Conservation (phyloP, 2,797 vertebrate genomes). For the Macropus fuliginosus region DNA sequence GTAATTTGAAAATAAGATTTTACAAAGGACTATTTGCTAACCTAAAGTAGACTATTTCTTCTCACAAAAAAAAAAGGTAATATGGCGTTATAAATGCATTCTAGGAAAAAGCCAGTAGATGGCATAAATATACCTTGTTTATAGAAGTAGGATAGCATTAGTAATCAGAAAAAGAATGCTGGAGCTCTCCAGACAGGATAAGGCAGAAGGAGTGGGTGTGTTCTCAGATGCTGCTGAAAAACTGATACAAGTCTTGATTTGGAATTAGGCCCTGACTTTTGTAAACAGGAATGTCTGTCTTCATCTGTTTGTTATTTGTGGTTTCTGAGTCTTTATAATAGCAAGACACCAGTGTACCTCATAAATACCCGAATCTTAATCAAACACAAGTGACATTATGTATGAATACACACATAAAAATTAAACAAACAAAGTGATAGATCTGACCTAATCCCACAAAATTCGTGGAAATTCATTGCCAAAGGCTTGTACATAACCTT, state of each 20-base stretch:
- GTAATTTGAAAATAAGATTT: background rate
- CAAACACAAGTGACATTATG: slow-evolving; percentile 35
- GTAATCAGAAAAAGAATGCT: background rate
- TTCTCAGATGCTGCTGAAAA: background rate
- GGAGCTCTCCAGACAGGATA: background rate
- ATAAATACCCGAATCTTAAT: background rate
- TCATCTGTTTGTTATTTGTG: background rate
- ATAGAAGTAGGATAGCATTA: background rate
- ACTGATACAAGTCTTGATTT: background rate
- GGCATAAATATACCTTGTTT: slow-evolving; percentile 29
- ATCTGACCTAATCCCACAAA: background rate
- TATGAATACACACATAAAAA: background rate
- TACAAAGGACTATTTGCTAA: background rate
- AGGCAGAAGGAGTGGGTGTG: background rate
- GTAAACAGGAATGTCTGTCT: background rate
- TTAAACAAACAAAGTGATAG: slow-evolving; percentile 14
- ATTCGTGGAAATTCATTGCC: background rate
- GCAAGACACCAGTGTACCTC: background rate
- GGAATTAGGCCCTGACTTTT: slow-evolving; percentile 23
- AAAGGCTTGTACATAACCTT: background rate
- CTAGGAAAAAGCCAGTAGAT: slow-evolving; percentile 46
- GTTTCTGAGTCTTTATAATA: slow-evolving; percentile 16
- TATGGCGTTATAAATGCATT: slow-evolving; percentile 26
- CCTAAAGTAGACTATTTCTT: slow-evolving; percentile 1
- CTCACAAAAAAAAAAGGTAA: slow-evolving; percentile 18